Percentiles rank a stretch among this genome's conserved stretches.
Conservation (phyloP, 1,140 invertebrate species). For the Bombus waltoni region DNA sequence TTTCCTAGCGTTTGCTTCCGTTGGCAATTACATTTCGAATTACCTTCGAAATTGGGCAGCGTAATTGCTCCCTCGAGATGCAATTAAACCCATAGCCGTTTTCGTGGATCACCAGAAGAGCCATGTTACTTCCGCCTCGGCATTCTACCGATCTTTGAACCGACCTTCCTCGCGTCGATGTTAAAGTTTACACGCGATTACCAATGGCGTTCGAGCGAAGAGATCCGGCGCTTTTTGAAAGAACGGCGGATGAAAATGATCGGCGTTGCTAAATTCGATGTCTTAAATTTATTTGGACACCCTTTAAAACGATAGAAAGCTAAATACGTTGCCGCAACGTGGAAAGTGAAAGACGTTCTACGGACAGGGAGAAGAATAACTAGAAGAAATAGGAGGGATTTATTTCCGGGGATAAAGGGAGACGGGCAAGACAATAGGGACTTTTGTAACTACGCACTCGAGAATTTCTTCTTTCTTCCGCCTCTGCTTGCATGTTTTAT, state of each 20-base stretch:
- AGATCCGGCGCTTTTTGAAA: too few relatives aligned
- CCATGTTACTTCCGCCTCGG: conserved; percentile 56
- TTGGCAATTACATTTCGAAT: conserved; percentile 66
- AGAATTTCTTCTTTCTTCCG: conserved; percentile 14
- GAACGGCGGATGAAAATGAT: neutral
- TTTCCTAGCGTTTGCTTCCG: conserved; percentile 33
- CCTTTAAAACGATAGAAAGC: neutral
- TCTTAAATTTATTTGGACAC: neutral
- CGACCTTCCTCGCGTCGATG: neutral
- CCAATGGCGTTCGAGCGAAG: neutral
- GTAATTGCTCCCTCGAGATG: conserved; percentile 58
- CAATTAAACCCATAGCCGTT: conserved; percentile 70
- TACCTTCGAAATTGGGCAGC: conserved; percentile 51
- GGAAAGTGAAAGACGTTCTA: neutral
- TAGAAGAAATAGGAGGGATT: conserved; percentile 45
- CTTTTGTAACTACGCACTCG: conserved; percentile 18
- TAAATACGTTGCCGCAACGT: neutral
- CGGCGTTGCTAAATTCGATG: too few relatives aligned
- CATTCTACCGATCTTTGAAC: conserved; percentile 36
- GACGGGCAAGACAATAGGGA: conserved; percentile 16
- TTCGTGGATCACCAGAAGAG: conserved; percentile 55
- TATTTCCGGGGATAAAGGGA: conserved; percentile 23
- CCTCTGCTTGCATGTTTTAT: neutral
- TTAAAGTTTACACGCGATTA: conserved; percentile 12
- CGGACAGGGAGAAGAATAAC: conserved; percentile 8